These are phyloP conservation scores for Lochmaea crataegi DNA, from an alignment of 2,888 invertebrate genomes.

Conservation along the genomic window DNA sequence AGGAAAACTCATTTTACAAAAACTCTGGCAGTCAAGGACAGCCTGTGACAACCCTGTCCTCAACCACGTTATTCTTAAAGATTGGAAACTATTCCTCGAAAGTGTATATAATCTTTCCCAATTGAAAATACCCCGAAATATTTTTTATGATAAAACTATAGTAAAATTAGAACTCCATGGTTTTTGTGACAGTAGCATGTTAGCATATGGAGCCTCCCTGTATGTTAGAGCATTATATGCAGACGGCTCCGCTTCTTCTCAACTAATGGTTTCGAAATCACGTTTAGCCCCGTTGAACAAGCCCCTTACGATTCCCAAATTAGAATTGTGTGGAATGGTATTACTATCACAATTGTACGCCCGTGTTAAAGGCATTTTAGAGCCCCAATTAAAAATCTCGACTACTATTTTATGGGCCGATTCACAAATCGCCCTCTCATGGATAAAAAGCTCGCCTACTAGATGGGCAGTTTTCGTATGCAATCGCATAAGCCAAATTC, in stretches of 20 bases:
- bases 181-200: neutral
- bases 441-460: neutral
- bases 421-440: neutral
- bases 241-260: neutral
- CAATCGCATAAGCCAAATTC: constrained; percentile 2
- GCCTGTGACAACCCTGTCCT: neutral
- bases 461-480: neutral
- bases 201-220: neutral
- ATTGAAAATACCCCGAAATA: neutral
- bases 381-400: neutral
- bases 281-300: neutral
- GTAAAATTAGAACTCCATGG: neutral
- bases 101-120: neutral
- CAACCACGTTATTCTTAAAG: neutral
- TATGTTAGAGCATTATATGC: neutral
- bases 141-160: neutral
- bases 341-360: neutral
- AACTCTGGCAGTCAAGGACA: neutral
- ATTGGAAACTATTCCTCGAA: neutral
- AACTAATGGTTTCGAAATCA: neutral
- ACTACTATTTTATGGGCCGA: neutral
- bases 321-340: neutral
- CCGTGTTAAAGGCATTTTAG: neutral
- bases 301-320: neutral
- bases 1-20: neutral